Percentiles rank a stretch among this genome's conserved stretches.
These are phyloP conservation scores for Amphibalanus amphitrite DNA, from an alignment of 1,140 invertebrate species.

Conservation along the genomic window DNA sequence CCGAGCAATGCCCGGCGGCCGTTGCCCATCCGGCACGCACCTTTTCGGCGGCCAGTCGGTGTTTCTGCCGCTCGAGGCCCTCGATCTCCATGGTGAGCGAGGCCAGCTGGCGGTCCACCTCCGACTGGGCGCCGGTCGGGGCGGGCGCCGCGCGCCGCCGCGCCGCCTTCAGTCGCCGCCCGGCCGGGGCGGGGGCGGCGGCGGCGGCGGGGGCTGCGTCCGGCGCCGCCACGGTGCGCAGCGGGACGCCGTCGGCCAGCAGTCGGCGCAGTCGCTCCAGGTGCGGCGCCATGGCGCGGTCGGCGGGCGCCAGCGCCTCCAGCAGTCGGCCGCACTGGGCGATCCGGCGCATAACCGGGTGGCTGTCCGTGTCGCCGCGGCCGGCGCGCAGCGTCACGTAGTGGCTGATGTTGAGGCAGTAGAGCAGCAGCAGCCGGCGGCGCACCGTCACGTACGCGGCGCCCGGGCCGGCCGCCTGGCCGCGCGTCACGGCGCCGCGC, in stretches of 20 bases:
- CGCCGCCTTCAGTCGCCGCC: not conserved
- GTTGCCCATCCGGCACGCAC: not conserved
- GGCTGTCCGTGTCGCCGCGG: not conserved
- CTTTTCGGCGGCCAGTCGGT: not conserved
- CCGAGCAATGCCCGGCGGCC: too few relatives aligned
- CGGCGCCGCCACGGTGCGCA: not conserved
- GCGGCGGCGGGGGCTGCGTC: too few relatives aligned
- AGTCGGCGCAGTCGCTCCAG: not conserved
- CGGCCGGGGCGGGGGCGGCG: too few relatives aligned
- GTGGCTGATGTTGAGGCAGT: not conserved
- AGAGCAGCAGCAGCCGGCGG: not conserved
- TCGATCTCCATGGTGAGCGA: not conserved
- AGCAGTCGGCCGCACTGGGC: not conserved
- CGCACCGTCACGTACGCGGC: not conserved
- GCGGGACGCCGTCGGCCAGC: not conserved
- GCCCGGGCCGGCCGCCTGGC: too few relatives aligned
- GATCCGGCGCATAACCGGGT: not conserved
- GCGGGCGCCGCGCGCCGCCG: too few relatives aligned
- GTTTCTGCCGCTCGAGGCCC: not conserved
- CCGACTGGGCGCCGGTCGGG: not conserved
- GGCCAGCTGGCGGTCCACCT: not conserved
- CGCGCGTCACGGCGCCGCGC: too few relatives aligned
- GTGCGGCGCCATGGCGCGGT: not conserved
- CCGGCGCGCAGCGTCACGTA: not conserved
- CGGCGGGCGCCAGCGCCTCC: not conserved